phyloP scores from a whole-genome alignment of 2,797 vertebrate genomes.

The Argya squamiceps region DNA sequence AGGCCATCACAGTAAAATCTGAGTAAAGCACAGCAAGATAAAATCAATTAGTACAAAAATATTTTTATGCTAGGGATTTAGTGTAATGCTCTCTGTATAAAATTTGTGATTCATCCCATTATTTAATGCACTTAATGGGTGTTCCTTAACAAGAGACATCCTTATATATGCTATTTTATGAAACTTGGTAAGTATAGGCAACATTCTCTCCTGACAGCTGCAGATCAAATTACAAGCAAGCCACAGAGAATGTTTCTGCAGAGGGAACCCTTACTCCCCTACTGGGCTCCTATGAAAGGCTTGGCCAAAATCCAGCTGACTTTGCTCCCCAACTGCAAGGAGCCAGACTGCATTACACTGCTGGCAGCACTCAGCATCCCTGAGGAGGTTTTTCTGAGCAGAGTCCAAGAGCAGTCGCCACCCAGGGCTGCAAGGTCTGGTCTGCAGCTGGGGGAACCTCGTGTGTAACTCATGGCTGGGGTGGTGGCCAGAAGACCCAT shows the following conservation, averaged over 20 bases:
- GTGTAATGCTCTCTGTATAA: not conserved
- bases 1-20: not conserved
- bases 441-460: constrained; percentile 23
- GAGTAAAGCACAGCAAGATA: not conserved
- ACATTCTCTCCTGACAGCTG: not conserved
- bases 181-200: not conserved
- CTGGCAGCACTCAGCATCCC: constrained; percentile 30
- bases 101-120: not conserved
- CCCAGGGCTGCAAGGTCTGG: not conserved
- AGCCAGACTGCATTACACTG: not conserved
- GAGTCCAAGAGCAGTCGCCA: not conserved
- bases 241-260: constrained; percentile 17
- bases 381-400: not conserved
- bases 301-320: constrained; percentile 32
- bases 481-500: not conserved
- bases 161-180: not conserved
- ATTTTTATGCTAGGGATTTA: not conserved
- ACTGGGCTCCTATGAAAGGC: constrained; percentile 14
- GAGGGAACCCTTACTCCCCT: not conserved
- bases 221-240: constrained; percentile 33
- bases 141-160: not conserved
- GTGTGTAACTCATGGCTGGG: not conserved
- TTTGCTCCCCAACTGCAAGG: constrained; percentile 24
- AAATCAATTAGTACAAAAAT: not conserved
- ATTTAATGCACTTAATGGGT: not conserved